phyloP scores from a whole-genome alignment of 1,140 invertebrate species.

The Holotrichia oblita region DNA sequence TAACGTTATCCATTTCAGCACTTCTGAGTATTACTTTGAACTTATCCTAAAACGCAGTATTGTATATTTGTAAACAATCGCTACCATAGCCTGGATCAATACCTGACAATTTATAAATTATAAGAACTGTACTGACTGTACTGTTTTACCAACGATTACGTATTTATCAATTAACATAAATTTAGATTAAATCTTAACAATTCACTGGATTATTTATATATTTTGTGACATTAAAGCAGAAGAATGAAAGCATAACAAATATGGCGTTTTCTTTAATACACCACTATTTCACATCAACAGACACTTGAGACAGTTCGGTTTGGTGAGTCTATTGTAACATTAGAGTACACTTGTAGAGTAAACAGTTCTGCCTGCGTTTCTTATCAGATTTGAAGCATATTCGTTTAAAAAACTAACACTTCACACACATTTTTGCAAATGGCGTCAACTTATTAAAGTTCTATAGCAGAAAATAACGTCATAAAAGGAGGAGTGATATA shows the following conservation, averaged over 20 bases:
- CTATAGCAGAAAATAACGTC: background rate
- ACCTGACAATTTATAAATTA: background rate
- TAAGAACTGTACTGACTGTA: background rate
- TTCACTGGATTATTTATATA: background rate
- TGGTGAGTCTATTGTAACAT: background rate
- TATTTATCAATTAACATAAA: background rate
- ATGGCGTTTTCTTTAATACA: constrained; percentile 2
- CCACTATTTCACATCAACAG: background rate
- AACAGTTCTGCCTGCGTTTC: background rate
- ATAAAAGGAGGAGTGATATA: background rate
- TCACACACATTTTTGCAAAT: background rate
- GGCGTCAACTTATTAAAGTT: background rate
- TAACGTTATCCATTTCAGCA: background rate
- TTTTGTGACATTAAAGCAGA: background rate
- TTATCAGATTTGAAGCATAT: background rate
- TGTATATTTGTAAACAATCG: background rate
- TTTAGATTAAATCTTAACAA: background rate
- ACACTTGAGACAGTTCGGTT: background rate
- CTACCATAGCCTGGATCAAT: background rate
- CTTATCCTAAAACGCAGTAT: constrained; percentile 1
- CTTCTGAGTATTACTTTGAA: background rate
- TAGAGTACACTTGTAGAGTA: background rate
- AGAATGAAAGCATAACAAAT: constrained; percentile 24
- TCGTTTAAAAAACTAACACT: background rate
- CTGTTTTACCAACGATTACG: background rate